These are phyloP conservation scores for Theocolax elegans DNA, from an alignment of 1,140 invertebrate genomes.

Conservation along the genomic window DNA sequence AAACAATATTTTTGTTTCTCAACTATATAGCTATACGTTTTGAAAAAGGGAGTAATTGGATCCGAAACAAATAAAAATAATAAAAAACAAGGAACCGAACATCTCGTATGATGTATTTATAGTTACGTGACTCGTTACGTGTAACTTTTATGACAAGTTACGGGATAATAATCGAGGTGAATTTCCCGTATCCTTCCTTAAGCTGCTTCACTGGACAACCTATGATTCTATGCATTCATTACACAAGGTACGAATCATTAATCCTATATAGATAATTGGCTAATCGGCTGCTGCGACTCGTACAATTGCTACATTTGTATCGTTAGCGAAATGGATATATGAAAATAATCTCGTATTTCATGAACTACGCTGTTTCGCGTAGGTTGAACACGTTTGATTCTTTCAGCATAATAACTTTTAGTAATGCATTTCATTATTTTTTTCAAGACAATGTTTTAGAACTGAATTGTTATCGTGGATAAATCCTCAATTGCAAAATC, in stretches of 20 bases:
- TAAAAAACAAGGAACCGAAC: neutral
- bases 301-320: conserved; percentile 26
- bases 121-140: conserved; percentile 9
- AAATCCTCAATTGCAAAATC: too few species aligned
- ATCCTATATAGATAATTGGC: conserved; percentile 26
- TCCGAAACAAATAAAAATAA: neutral
- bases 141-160: conserved; percentile 22
- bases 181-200: neutral
- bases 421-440: too few species aligned
- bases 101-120: neutral
- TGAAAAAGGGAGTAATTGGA: neutral
- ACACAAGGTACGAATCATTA: conserved; percentile 15
- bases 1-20: too few species aligned
- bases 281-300: neutral
- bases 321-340: conserved; percentile 5
- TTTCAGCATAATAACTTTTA: too few species aligned
- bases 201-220: neutral
- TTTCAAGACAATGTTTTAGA: neutral
- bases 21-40: too few species aligned
- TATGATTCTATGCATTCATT: conserved; percentile 22
- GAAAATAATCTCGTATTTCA: conserved; percentile 11
- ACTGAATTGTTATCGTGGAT: too few species aligned
- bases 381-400: too few species aligned
- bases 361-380: too few species aligned
- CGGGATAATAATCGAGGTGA: conserved; percentile 19